Percentiles rank a stretch among this genome's conserved stretches.
These are phyloP conservation scores for Cyclophora punctaria DNA, from an alignment of 2,888 invertebrate species.

Conservation along the genomic window DNA sequence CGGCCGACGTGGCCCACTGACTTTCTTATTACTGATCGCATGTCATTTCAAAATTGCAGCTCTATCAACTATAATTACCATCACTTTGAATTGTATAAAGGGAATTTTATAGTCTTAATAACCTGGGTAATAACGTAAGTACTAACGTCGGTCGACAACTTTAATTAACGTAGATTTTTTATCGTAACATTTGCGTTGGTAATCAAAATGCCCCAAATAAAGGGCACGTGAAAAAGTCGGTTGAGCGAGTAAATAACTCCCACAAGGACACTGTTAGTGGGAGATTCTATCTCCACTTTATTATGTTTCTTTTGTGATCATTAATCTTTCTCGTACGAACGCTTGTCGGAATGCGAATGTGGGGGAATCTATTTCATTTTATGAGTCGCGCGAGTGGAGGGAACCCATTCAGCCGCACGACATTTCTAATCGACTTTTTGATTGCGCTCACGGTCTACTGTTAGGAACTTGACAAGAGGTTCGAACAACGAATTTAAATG, in stretches of 20 bases:
- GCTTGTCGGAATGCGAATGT: conserved; percentile 76
- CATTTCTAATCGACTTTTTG: conserved; percentile 75
- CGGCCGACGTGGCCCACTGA: conserved; percentile 41
- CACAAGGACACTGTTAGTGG: conserved; percentile 75
- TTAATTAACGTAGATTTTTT: conserved; percentile 14
- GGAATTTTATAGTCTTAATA: no score
- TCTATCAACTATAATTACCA: conserved; percentile 8
- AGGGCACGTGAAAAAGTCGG: conserved; percentile 68
- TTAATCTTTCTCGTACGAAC: conserved; percentile 76
- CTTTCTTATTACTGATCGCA: conserved; percentile 12
- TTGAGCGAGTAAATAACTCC: conserved; percentile 69
- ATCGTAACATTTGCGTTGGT: conserved; percentile 23
- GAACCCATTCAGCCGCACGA: conserved; percentile 68
- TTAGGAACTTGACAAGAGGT: conserved; percentile 37
- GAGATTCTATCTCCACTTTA: conserved; percentile 74
- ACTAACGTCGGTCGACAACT: background rate
- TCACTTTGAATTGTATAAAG: no score
- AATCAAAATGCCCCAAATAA: conserved; percentile 36
- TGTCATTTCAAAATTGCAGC: conserved; percentile 12
- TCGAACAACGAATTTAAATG: conserved; percentile 38
- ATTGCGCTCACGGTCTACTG: conserved; percentile 58
- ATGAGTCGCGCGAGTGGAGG: conserved; percentile 70
- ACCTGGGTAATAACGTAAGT: no score
- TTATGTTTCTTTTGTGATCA: conserved; percentile 76
- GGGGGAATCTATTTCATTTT: conserved; percentile 76